A percentile compares a stretch with the other conserved stretches of the same genome.
Evolutionary conservation across 2,888 invertebrate species (phyloP).

Genomic region (Nipponacmea schrenckii): DNA sequence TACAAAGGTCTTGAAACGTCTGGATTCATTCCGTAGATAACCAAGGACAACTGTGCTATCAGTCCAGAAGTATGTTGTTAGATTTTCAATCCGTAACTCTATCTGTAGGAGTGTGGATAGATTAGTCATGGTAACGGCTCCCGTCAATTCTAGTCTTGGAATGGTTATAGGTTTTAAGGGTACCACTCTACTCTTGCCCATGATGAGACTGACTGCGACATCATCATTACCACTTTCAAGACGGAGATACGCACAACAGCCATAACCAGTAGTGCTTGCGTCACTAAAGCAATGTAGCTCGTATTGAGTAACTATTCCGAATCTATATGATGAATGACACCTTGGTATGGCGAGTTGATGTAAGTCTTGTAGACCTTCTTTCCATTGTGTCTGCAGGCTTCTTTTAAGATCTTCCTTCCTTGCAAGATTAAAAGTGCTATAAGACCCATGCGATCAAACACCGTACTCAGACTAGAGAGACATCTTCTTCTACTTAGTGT

Average conservation of each 20-base stretch:
- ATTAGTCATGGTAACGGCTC: constrained; percentile 26
- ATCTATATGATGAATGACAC: constrained; percentile 18
- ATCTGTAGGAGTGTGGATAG: background rate
- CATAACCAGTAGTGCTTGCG: constrained; percentile 13
- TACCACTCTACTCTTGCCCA: constrained; percentile 25
- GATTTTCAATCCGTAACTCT: background rate
- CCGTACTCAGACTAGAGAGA: constrained; percentile 30
- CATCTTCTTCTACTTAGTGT: constrained; percentile 30
- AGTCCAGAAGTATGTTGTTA: background rate
- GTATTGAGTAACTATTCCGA: constrained; percentile 12
- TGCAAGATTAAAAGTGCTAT: constrained; percentile 27
- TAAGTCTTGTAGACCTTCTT: constrained; percentile 17
- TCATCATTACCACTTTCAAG: constrained; percentile 8
- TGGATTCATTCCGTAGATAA: constrained; percentile 1
- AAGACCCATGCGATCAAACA: constrained; percentile 36
- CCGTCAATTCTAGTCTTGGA: constrained; percentile 18
- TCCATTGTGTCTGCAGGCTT: constrained; percentile 22
- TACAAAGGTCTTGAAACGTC: constrained; percentile 29
- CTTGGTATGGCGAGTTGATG: constrained; percentile 13
- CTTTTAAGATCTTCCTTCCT: constrained; percentile 31
- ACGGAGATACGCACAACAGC: constrained; percentile 17
- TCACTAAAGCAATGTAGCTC: constrained; percentile 29
- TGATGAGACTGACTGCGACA: constrained; percentile 22
- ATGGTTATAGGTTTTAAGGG: constrained; percentile 22
- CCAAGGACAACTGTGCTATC: background rate